phyloP scores from a whole-genome alignment of 2,113 vertebrate species.

The Pipa parva region DNA sequence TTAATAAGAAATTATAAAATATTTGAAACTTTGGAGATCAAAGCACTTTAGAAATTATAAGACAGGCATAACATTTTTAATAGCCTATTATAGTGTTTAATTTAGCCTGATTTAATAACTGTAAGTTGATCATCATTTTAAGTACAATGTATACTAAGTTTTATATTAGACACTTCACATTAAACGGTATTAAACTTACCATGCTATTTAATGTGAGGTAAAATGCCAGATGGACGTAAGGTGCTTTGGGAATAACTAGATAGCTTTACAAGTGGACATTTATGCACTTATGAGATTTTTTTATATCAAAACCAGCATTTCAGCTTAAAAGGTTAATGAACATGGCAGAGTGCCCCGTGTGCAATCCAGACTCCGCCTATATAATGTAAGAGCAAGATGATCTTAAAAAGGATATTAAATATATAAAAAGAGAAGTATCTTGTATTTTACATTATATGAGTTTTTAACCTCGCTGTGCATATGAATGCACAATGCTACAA shows the following conservation, averaged over 20 bases:
- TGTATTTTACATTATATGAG: too few species aligned
- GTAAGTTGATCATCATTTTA: neutral
- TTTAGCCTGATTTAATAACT: neutral
- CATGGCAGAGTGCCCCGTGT: neutral
- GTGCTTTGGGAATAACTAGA: neutral
- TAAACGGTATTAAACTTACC: neutral
- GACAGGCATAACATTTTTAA: too few species aligned
- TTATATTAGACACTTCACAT: neutral
- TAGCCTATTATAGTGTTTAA: neutral
- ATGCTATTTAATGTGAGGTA: neutral
- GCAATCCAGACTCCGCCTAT: too few species aligned
- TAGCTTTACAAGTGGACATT: neutral
- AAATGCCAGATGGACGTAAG: neutral
- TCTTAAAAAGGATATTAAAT: too few species aligned
- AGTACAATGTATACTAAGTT: neutral
- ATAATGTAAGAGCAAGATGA: too few species aligned
- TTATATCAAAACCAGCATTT: neutral
- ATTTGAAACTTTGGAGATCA: too few species aligned
- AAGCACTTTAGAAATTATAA: too few species aligned
- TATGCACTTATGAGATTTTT: neutral
- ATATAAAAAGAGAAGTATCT: too few species aligned
- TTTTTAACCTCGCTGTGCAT: too few species aligned
- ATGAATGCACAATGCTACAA: too few species aligned
- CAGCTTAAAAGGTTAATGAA: conserved; percentile 5
- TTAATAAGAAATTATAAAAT: too few species aligned